phyloP scores from a whole-genome alignment of 2,888 invertebrate species.

The Altica lythri region DNA sequence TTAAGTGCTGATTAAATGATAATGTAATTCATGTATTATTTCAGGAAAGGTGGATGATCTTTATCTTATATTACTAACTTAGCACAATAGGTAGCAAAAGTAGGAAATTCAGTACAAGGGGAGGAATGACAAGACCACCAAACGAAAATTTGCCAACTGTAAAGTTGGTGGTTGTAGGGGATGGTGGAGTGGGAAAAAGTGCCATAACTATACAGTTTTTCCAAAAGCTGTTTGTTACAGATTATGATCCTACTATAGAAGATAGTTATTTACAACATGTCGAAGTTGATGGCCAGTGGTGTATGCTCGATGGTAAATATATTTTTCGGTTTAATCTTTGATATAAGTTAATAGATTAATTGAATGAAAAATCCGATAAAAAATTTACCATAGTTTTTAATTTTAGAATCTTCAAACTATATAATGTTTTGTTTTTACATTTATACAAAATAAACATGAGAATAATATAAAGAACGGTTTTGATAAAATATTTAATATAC shows the following conservation, averaged over 20 bases:
- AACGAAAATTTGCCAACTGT: constrained; percentile 76
- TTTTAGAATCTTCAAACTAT: no score
- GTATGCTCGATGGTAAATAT: constrained; percentile 79
- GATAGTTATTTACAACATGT: constrained; percentile 94
- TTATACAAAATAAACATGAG: no score
- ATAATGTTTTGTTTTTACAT: no score
- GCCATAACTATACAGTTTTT: constrained; percentile 97
- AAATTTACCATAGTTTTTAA: no score
- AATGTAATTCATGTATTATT: constrained; percentile 9
- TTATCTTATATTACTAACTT: constrained; percentile 30
- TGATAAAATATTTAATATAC: no score
- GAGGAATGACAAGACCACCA: constrained; percentile 69
- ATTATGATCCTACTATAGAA: constrained; percentile 95
- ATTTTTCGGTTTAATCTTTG: no score
- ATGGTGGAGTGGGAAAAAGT: constrained; percentile 94
- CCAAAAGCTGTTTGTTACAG: constrained; percentile 91
- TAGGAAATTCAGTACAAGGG: constrained; percentile 48
- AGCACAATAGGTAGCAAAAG: constrained; percentile 49
- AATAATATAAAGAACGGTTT: no score
- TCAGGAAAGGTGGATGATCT: constrained; percentile 42
- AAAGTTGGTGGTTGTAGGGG: constrained; percentile 91
- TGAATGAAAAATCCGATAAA: no score
- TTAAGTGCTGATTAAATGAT: neutral
- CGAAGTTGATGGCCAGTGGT: constrained; percentile 91
- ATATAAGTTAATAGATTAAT: no score